phyloP scores from a whole-genome alignment of 2,113 vertebrate species.

The Nothobranchius furzeri region DNA sequence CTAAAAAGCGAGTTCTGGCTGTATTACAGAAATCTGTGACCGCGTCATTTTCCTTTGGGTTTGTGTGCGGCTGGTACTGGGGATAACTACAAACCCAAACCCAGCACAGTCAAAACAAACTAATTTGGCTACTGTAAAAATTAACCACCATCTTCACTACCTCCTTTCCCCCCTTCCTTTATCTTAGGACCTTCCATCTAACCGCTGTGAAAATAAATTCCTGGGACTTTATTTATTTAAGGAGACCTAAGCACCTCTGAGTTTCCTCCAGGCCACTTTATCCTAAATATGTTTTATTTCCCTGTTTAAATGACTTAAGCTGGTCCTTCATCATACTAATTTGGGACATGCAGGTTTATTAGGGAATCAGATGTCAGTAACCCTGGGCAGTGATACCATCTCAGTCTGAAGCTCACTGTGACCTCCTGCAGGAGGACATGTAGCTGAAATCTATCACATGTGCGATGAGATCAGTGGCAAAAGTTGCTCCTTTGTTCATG shows the following conservation, averaged over 20 bases:
- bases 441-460: not conserved
- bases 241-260: conserved; percentile 65
- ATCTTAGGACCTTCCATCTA: conserved; percentile 46
- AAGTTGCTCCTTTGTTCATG: conserved; percentile 35
- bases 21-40: conserved; percentile 24
- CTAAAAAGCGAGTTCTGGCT: conserved; percentile 14
- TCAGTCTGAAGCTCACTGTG: conserved; percentile 1
- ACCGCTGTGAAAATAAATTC: conserved; percentile 69
- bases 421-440: not conserved
- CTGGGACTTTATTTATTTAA: conserved; percentile 72
- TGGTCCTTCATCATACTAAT: conserved; percentile 32
- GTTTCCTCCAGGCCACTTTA: conserved; percentile 60
- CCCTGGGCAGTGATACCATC: not conserved
- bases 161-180: conserved; percentile 12
- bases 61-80: conserved; percentile 34
- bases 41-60: conserved; percentile 21
- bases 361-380: conserved; percentile 7
- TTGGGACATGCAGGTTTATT: conserved; percentile 13
- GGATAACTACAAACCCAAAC: conserved; percentile 59
- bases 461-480: conserved; percentile 21
- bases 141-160: conserved; percentile 56
- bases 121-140: conserved; percentile 68
- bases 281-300: conserved; percentile 58
- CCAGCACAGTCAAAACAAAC: conserved; percentile 67
- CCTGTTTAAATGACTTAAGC: conserved; percentile 40